Conservation (phyloP, 2,797 vertebrate species). For the Ibycter americanus region DNA sequence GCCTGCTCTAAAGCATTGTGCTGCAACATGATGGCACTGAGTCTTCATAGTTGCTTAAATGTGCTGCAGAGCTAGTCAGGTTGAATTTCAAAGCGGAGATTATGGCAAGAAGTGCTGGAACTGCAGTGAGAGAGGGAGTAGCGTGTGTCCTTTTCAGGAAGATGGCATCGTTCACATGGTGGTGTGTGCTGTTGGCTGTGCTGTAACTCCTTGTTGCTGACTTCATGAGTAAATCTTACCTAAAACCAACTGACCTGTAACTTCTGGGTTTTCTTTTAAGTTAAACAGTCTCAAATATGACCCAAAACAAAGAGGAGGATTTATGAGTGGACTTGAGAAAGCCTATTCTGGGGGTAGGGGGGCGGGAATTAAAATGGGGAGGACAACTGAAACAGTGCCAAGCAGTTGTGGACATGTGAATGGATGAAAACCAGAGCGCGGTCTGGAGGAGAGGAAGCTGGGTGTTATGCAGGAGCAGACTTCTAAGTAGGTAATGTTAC, state of each 20-base stretch:
- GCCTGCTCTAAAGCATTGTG: not conserved
- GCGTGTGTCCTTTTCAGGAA: not conserved
- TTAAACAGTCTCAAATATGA: not conserved
- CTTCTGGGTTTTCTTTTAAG: not conserved
- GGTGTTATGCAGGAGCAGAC: not conserved
- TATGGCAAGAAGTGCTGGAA: not conserved
- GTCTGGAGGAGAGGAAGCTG: not conserved
- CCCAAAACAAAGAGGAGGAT: not conserved
- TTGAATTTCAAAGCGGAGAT: not conserved
- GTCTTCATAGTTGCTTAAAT: not conserved
- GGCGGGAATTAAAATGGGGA: not conserved
- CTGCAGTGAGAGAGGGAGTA: not conserved
- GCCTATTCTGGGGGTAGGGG: not conserved
- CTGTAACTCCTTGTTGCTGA: not conserved
- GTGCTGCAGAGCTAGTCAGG: not conserved
- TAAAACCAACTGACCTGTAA: not conserved
- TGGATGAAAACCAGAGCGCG: not conserved
- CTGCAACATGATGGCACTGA: not conserved
- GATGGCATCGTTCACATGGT: fast-evolving
- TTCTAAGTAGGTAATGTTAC: fast-evolving
- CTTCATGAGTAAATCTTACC: not conserved
- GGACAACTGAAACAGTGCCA: not conserved
- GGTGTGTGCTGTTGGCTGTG: not conserved
- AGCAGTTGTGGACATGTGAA: not conserved
- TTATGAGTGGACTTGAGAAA: not conserved